Evolutionary conservation across 2,797 vertebrate genomes (phyloP).

Genomic region (Amniataba percoides): DNA sequence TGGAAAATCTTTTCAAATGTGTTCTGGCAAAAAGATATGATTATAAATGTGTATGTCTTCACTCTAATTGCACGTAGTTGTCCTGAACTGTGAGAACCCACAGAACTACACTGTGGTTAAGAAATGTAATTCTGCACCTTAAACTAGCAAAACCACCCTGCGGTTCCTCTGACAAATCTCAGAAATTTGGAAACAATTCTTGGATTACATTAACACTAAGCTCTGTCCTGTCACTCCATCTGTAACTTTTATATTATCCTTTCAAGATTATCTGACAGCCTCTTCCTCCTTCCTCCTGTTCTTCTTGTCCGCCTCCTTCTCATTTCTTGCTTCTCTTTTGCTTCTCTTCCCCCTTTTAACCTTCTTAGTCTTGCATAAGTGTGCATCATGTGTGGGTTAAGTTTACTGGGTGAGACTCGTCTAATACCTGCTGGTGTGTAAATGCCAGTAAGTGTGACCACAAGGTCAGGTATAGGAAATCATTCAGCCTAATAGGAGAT

Average conservation of each 20-base stretch:
- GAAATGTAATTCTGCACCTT: conserved; percentile 46
- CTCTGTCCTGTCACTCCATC: neutral
- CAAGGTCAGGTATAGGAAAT: neutral
- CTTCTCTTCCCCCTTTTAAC: neutral
- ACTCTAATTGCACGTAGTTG: conserved; percentile 11
- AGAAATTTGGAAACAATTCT: conserved; percentile 27
- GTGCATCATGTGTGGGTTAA: neutral
- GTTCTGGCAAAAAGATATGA: conserved; percentile 37
- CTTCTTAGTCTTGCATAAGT: neutral
- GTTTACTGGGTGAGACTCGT: too few relatives aligned
- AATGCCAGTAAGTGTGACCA: neutral
- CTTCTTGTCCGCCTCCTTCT: neutral
- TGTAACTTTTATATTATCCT: conserved; percentile 23
- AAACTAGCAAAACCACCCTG: conserved; percentile 22
- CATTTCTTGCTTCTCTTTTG: neutral
- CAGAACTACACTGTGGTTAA: conserved; percentile 40
- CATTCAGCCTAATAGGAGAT: too few relatives aligned
- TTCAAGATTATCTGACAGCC: conserved; percentile 25
- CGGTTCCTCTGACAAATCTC: conserved; percentile 40
- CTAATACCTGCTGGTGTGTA: too few relatives aligned
- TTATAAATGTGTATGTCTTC: conserved; percentile 32
- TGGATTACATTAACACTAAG: conserved; percentile 30
- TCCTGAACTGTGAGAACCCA: conserved; percentile 32
- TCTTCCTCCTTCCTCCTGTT: neutral
- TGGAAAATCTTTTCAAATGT: conserved; percentile 37